phyloP scores from a whole-genome alignment of 2,797 vertebrate species.

The Setipinna tenuifilis region DNA sequence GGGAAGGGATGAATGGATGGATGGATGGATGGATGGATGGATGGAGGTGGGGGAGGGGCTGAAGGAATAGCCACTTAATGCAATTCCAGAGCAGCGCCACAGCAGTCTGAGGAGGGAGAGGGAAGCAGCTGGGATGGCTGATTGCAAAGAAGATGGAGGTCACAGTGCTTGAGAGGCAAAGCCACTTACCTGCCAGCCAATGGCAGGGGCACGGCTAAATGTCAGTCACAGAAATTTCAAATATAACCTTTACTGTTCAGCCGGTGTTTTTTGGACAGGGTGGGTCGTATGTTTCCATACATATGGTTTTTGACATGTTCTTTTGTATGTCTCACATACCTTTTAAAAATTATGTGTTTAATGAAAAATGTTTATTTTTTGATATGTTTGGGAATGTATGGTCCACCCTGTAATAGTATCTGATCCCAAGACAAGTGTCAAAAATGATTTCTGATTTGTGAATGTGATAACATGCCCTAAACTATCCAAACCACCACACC shows the following conservation, averaged over 20 bases:
- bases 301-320: no score
- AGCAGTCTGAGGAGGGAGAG: conserved; percentile 30
- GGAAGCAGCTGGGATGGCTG: conserved; percentile 27
- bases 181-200: conserved; percentile 28
- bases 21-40: not conserved
- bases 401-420: no score
- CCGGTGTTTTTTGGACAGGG: not conserved
- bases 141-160: conserved; percentile 42
- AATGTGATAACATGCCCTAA: no score
- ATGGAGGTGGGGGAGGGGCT: not conserved
- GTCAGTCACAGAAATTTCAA: not conserved
- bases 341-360: no score
- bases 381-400: no score
- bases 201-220: not conserved
- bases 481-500: no score
- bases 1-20: not conserved
- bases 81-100: not conserved
- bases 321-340: no score
- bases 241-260: not conserved
- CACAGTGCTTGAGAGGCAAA: not conserved
- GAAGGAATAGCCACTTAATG: not conserved
- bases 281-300: no score
- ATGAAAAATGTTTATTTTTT: no score
- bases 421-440: not conserved
- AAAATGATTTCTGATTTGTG: not conserved